These are phyloP conservation scores for Calameuta filiformis DNA, from an alignment of 2,888 invertebrate genomes.

Conservation along the genomic window DNA sequence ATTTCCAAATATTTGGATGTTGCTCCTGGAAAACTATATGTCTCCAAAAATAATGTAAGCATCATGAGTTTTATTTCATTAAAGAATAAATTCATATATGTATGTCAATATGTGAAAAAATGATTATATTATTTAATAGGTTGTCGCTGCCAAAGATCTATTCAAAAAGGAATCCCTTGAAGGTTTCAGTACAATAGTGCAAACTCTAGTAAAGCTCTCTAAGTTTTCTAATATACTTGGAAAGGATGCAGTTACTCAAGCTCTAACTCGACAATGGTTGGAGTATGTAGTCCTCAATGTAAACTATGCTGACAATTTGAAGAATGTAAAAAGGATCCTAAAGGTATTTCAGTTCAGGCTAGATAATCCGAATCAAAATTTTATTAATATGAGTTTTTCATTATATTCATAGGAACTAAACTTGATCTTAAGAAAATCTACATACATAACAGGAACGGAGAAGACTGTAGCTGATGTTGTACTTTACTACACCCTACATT, in stretches of 20 bases:
- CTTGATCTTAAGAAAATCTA: constrained; percentile 66
- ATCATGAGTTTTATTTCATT: constrained; percentile 9
- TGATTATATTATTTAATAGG: constrained; percentile 30
- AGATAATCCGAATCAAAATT: neutral
- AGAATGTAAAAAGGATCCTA: constrained; percentile 67
- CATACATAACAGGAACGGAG: constrained; percentile 71
- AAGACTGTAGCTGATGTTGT: constrained; percentile 77
- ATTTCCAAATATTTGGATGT: constrained; percentile 55
- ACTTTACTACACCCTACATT: constrained; percentile 75
- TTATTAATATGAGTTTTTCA: neutral
- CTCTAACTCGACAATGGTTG: constrained; percentile 71
- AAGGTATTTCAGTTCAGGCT: constrained; percentile 61
- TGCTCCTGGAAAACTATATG: constrained; percentile 42
- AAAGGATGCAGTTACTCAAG: constrained; percentile 46
- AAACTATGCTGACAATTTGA: constrained; percentile 67
- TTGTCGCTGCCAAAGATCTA: constrained; percentile 39
- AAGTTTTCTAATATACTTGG: constrained; percentile 47
- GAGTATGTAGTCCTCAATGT: constrained; percentile 73
- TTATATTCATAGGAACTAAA: constrained; percentile 69
- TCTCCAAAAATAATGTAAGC: constrained; percentile 55
- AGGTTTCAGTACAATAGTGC: constrained; percentile 58
- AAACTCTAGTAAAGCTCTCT: constrained; percentile 47
- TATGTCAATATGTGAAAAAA: neutral
- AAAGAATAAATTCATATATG: neutral
- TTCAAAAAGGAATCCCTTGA: constrained; percentile 42